A percentile compares a stretch with the other conserved stretches of the same genome.
Conservation (phyloP, 2,797 vertebrate genomes). For the Hydrophis major region DNA sequence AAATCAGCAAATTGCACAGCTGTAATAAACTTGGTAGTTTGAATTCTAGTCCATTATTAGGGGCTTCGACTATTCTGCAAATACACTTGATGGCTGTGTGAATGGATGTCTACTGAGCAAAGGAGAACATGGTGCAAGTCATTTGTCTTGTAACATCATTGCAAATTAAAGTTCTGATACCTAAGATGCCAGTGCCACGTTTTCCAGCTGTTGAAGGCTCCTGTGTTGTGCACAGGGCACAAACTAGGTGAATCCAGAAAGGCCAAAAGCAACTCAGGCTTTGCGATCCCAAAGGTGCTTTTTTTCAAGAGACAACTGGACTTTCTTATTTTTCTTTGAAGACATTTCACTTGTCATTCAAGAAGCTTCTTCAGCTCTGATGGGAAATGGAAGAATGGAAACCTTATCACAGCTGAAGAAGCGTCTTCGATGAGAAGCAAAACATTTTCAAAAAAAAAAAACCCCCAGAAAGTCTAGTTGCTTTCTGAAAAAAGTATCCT, state of each 20-base stretch:
- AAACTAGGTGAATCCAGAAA: background rate
- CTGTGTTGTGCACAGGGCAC: background rate
- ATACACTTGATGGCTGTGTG: background rate
- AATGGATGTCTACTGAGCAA: background rate
- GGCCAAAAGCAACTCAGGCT: background rate
- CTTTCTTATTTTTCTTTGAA: too few species aligned
- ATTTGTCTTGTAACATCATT: background rate
- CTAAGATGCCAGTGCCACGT: background rate
- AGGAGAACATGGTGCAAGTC: background rate
- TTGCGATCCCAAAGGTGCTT: background rate
- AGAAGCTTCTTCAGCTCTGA: too few species aligned
- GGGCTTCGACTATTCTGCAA: background rate
- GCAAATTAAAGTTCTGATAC: background rate
- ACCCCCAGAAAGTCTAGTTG: too few species aligned
- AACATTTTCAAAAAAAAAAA: too few species aligned
- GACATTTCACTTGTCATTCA: too few species aligned
- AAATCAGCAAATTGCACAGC: background rate
- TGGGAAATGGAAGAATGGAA: too few species aligned
- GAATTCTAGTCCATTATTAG: background rate
- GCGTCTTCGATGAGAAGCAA: too few species aligned
- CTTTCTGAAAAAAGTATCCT: too few species aligned
- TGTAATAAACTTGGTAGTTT: background rate
- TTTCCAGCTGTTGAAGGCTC: background rate
- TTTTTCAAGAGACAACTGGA: too few species aligned
- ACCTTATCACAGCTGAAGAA: too few species aligned